A percentile compares a stretch with the other conserved stretches of the same genome.
phyloP scores from a whole-genome alignment of 2,797 vertebrate genomes.

The Xerus rutilus region DNA sequence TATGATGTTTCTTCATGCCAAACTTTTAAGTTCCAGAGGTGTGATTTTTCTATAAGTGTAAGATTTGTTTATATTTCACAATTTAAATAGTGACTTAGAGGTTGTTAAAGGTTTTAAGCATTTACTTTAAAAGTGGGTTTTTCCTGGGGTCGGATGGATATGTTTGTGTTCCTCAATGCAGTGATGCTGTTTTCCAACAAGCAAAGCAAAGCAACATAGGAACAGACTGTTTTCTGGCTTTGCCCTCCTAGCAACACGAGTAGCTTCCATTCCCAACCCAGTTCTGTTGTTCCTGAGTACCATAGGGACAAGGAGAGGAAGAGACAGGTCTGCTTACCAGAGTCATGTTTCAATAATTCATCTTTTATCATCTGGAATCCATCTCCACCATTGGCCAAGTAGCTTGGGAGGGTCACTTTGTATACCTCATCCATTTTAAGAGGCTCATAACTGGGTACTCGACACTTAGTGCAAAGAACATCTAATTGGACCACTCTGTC shows the following conservation, averaged over 20 bases:
- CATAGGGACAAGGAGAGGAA: not conserved
- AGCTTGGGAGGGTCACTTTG: conserved; percentile 91
- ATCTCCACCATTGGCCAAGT: conserved; percentile 93
- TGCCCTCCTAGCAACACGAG: not conserved
- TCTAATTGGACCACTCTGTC: conserved; percentile 88
- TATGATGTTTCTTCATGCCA: not conserved
- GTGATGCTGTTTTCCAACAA: not conserved
- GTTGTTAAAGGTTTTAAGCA: not conserved
- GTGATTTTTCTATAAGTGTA: not conserved
- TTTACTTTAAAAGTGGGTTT: not conserved
- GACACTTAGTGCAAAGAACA: conserved; percentile 93
- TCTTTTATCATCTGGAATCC: conserved; percentile 91
- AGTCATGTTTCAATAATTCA: conserved; percentile 91
- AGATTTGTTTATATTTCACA: conserved; percentile 4
- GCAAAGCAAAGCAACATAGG: not conserved
- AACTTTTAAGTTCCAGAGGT: not conserved
- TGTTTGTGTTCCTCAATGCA: not conserved
- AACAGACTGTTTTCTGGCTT: not conserved
- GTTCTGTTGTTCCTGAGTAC: not conserved
- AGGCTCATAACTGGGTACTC: conserved; percentile 91
- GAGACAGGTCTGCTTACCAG: conserved; percentile 89
- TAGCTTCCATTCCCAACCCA: not conserved
- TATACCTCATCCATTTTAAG: conserved; percentile 89
- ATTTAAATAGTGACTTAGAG: not conserved
- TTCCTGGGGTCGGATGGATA: not conserved